Conservation (phyloP, 2,888 invertebrate species). For the Aquatica leii region DNA sequence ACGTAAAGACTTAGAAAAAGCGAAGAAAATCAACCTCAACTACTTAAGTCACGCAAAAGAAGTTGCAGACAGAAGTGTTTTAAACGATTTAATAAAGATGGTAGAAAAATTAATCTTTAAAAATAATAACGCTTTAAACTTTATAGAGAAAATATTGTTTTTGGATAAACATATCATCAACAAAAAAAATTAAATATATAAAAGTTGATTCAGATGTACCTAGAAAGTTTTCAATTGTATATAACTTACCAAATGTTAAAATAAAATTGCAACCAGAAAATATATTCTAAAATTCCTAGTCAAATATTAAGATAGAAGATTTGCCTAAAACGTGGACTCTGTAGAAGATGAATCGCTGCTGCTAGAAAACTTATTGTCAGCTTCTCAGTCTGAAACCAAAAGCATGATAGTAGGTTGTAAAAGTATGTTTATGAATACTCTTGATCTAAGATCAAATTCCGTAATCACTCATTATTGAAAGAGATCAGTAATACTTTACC, state of each 20-base stretch:
- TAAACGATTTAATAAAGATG: not conserved
- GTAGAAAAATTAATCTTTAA: not conserved
- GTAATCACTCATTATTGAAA: not conserved
- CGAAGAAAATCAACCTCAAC: not conserved
- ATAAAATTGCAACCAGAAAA: not conserved
- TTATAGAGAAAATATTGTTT: not conserved
- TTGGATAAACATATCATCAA: slow-evolving; percentile 3
- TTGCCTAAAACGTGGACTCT: too few species aligned
- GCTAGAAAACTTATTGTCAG: not conserved
- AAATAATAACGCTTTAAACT: not conserved
- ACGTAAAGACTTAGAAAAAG: not conserved
- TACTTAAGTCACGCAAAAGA: not conserved
- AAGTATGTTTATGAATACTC: slow-evolving; percentile 1
- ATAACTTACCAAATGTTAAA: not conserved
- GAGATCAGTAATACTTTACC: not conserved
- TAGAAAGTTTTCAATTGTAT: not conserved
- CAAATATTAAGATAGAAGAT: not conserved
- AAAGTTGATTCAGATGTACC: not conserved
- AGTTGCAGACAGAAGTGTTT: not conserved
- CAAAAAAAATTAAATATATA: not conserved
- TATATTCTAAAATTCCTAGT: not conserved
- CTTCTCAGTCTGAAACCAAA: not conserved
- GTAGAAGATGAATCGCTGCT: too few species aligned
- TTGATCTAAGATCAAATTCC: not conserved
- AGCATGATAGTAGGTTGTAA: not conserved